These are phyloP conservation scores for Drosophila repleta DNA, from an alignment of 1,140 invertebrate species.

Conservation along the genomic window DNA sequence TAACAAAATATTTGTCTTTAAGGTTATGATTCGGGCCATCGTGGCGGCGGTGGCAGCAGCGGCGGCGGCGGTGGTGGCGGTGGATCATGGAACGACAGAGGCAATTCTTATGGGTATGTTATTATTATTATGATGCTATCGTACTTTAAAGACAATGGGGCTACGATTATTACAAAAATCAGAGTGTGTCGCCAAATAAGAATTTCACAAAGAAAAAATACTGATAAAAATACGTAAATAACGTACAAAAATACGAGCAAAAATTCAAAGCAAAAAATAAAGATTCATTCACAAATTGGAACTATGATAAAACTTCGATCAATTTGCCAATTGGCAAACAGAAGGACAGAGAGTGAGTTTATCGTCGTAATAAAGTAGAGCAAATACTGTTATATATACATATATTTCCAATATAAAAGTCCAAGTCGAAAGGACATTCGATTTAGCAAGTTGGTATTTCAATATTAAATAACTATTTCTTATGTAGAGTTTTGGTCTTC, in stretches of 20 bases:
- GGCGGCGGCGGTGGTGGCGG: conserved; percentile 80
- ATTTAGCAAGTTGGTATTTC: not conserved
- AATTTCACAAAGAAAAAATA: conserved; percentile 9
- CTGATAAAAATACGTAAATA: not conserved
- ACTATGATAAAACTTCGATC: not conserved
- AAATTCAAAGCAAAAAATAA: not conserved
- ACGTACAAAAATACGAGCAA: not conserved
- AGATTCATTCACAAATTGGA: not conserved
- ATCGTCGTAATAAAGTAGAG: conserved; percentile 1
- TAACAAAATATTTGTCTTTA: conserved; percentile 49
- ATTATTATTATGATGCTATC: conserved; percentile 75
- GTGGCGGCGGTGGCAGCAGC: conserved; percentile 81
- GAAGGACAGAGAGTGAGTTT: not conserved
- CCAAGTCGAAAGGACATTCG: not conserved
- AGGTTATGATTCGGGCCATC: conserved; percentile 83
- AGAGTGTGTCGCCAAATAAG: conserved; percentile 25
- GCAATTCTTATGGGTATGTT: conserved; percentile 85
- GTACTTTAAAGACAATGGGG: conserved; percentile 21
- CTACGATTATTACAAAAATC: conserved; percentile 13
- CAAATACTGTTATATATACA: not conserved
- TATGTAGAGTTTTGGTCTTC: too few relatives aligned
- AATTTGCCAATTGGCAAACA: not conserved
- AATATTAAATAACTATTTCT: too few relatives aligned
- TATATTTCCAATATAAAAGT: not conserved
- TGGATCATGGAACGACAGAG: conserved; percentile 74